phyloP scores from a whole-genome alignment of 2,113 vertebrate genomes.

The Gracilinanus agilis region DNA sequence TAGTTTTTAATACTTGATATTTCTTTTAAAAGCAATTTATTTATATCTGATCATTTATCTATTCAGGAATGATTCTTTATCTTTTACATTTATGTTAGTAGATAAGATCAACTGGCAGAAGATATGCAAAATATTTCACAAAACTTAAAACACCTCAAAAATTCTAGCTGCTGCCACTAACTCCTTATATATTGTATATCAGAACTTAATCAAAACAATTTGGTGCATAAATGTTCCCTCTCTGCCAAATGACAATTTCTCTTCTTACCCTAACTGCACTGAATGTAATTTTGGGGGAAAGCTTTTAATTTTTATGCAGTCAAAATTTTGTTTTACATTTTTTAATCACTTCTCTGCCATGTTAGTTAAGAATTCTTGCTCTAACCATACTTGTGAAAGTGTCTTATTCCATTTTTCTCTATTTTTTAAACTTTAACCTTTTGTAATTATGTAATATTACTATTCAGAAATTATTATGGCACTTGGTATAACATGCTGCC shows the following conservation, averaged over 20 bases:
- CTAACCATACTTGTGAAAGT: neutral
- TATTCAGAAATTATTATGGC: neutral
- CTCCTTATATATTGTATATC: neutral
- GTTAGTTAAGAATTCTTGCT: neutral
- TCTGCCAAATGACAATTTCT: neutral
- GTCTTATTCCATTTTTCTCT: neutral
- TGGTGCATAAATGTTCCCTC: neutral
- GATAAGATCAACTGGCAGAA: neutral
- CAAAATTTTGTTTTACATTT: neutral
- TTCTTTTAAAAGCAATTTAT: neutral
- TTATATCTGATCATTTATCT: neutral
- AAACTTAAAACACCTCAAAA: neutral
- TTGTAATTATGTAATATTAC: neutral
- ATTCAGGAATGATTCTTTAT: neutral
- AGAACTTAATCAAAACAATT: neutral
- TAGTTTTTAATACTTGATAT: neutral
- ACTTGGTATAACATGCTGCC: neutral
- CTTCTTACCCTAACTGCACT: neutral
- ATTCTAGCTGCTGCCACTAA: neutral
- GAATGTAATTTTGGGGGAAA: neutral
- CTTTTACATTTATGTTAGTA: neutral
- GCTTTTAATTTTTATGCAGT: neutral
- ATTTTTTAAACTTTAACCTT: neutral
- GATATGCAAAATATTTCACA: neutral
- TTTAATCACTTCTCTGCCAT: neutral